These are phyloP conservation scores for Anniella stebbinsi DNA, from an alignment of 2,797 vertebrate species.

Conservation along the genomic window DNA sequence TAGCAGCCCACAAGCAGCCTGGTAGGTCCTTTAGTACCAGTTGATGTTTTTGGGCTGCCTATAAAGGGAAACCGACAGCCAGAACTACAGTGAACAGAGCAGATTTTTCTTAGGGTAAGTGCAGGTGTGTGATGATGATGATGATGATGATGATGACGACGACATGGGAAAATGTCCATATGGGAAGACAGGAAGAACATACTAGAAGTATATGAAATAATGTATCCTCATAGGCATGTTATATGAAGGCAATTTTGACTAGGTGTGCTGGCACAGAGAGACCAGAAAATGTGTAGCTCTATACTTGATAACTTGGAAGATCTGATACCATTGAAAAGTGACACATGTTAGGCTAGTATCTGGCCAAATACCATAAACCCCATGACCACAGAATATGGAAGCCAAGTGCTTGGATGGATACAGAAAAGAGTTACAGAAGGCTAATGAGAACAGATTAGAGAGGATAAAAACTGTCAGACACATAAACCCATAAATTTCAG, in stretches of 20 bases:
- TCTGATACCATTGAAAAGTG: background rate
- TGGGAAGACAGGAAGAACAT: background rate
- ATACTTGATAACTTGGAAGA: background rate
- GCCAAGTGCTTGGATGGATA: background rate
- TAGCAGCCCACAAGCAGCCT: background rate
- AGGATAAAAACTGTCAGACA: conserved; percentile 14
- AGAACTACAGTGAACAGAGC: background rate
- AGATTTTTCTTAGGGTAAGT: background rate
- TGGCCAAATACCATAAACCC: background rate
- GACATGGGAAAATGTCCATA: conserved; percentile 27
- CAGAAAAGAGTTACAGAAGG: background rate
- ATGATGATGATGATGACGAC: no score
- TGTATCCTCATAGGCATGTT: no score
- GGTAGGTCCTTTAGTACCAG: no score
- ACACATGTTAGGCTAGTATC: background rate
- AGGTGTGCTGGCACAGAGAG: background rate
- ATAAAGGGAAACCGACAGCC: background rate
- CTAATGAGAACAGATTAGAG: background rate
- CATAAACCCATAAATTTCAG: conserved; percentile 4
- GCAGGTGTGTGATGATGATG: background rate
- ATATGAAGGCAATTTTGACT: background rate
- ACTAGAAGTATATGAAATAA: background rate
- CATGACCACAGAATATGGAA: background rate
- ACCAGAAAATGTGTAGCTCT: background rate
- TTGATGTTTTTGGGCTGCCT: no score